Evolutionary conservation across 2,113 vertebrate genomes (phyloP).

Genomic region (Rhizomys pruinosus): DNA sequence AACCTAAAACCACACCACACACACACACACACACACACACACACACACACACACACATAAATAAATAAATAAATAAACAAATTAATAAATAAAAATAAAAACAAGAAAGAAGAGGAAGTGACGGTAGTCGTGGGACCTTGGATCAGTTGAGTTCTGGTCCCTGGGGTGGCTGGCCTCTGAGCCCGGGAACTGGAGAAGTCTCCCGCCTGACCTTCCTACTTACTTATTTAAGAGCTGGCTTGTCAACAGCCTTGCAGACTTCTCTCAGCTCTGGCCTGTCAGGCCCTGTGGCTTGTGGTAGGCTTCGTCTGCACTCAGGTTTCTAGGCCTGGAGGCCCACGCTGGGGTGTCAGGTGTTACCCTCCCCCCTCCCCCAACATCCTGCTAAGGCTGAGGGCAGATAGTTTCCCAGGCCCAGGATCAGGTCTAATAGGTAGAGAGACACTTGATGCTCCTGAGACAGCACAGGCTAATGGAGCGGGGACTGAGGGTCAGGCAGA

Average conservation of each 20-base stretch:
- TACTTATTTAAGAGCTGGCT: conserved; percentile 63
- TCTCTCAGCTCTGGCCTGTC: neutral
- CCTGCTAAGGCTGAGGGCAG: neutral
- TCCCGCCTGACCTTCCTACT: neutral
- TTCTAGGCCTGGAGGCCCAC: neutral
- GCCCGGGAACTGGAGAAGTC: neutral
- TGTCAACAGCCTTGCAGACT: neutral
- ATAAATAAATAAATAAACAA: rapidly evolving
- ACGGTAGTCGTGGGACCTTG: neutral
- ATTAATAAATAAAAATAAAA: too few species aligned
- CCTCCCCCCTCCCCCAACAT: neutral
- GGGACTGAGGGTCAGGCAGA: neutral
- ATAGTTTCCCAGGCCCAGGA: neutral
- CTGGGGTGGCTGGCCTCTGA: neutral
- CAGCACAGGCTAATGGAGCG: neutral
- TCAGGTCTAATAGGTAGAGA: neutral
- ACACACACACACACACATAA: too few species aligned
- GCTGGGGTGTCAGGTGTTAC: rapidly evolving
- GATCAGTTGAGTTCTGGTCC: rapidly evolving
- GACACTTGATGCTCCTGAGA: neutral
- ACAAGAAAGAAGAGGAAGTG: neutral
- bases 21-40: too few species aligned
- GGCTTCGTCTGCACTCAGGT: neutral
- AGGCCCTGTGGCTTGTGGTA: neutral
- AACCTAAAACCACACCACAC: too few species aligned